Conservation (phyloP, 2,797 vertebrate species). For the Hybognathus amarus region DNA sequence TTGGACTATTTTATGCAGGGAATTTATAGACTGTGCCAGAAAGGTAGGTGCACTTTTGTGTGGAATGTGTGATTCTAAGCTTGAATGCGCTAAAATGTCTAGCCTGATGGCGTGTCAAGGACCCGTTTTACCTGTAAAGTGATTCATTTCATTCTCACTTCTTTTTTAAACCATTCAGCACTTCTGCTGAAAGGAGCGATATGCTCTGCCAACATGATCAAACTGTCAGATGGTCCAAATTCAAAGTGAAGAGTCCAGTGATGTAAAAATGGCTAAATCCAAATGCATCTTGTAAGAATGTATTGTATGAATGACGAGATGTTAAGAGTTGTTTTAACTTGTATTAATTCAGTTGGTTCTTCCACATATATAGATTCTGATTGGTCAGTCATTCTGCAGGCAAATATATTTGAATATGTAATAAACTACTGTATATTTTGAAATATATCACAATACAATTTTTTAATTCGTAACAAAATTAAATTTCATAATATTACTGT, state of each 20-base stretch:
- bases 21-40: constrained; percentile 44
- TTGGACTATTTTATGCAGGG: constrained; percentile 42
- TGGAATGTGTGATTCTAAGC: constrained; percentile 47
- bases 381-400: neutral
- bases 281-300: neutral
- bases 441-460: neutral
- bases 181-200: constrained; percentile 32
- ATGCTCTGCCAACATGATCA: constrained; percentile 25
- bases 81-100: constrained; percentile 44
- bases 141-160: constrained; percentile 43
- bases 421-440: neutral
- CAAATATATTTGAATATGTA: too few species aligned
- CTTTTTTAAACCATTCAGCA: constrained; percentile 34
- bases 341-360: neutral
- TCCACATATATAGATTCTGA: neutral
- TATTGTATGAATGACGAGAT: neutral
- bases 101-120: constrained; percentile 18
- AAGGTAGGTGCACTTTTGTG: constrained; percentile 52
- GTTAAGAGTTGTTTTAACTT: neutral
- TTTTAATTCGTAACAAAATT: too few species aligned
- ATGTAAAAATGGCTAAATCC: constrained; percentile 13
- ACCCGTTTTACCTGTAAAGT: constrained; percentile 48
- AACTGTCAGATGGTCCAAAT: constrained; percentile 20
- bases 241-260: constrained; percentile 2
- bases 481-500: neutral